Evolutionary conservation across 2,888 invertebrate genomes (phyloP).

Genomic region (Cantharis rufa): DNA sequence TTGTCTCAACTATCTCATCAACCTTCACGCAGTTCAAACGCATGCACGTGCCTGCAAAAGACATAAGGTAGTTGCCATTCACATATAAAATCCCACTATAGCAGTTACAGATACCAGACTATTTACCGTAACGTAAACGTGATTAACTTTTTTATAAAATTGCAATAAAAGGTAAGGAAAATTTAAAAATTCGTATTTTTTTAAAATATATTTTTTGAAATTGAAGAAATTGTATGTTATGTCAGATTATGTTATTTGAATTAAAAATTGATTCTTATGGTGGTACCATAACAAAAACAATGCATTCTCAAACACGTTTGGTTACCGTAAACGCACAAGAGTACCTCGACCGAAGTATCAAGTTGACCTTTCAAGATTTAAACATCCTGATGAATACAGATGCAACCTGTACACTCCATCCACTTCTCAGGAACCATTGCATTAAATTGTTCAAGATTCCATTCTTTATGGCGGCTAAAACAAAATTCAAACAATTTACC

Average conservation of each 20-base stretch:
- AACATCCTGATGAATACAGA: slow-evolving; percentile 16
- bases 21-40: neutral
- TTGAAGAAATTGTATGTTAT: neutral
- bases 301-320: slow-evolving; percentile 5
- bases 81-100: neutral
- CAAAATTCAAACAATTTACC: neutral
- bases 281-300: neutral
- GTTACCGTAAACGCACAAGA: slow-evolving; percentile 22
- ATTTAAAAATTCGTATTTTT: neutral
- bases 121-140: slow-evolving; percentile 1
- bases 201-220: neutral
- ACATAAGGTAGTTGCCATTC: neutral
- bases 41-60: neutral
- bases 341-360: slow-evolving; percentile 29
- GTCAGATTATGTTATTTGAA: neutral
- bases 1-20: neutral
- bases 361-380: slow-evolving; percentile 22
- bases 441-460: slow-evolving; percentile 7
- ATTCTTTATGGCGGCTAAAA: neutral
- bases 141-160: slow-evolving; percentile 7
- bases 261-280: neutral
- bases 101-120: neutral
- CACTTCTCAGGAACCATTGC: slow-evolving; percentile 13
- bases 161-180: neutral
- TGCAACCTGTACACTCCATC: slow-evolving; percentile 6